These are phyloP conservation scores for Sturnus vulgaris DNA, from an alignment of 2,113 vertebrate species.

Conservation along the genomic window DNA sequence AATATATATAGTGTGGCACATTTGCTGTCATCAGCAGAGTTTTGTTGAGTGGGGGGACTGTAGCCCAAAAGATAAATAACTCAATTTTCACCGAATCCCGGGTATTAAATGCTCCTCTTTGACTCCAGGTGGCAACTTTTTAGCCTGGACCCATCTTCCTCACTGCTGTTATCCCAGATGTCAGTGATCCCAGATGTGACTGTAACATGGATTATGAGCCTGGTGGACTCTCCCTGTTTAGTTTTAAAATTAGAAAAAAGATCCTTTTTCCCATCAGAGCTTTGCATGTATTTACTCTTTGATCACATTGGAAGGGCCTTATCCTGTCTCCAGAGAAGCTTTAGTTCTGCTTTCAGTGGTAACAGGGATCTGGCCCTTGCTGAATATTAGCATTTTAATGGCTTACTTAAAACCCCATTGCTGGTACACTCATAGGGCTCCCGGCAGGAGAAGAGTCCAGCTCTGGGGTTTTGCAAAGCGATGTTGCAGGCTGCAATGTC, in stretches of 20 bases:
- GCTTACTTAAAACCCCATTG: constrained; percentile 30
- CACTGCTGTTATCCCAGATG: neutral
- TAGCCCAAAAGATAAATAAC: neutral
- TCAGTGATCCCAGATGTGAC: constrained; percentile 18
- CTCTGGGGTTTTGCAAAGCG: constrained; percentile 13
- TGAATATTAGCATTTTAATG: constrained; percentile 62
- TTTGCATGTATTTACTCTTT: constrained; percentile 60
- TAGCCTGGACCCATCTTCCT: neutral
- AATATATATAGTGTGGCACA: neutral
- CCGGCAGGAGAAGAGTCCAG: neutral
- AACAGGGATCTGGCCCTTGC: constrained; percentile 22
- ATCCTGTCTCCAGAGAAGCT: constrained; percentile 55
- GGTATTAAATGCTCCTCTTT: neutral
- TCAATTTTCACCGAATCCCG: neutral
- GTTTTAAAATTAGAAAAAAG: constrained; percentile 60
- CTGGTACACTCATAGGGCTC: neutral
- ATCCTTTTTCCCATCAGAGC: constrained; percentile 43
- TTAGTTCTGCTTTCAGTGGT: constrained; percentile 49
- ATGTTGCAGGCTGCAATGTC: neutral
- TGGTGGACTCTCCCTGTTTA: constrained; percentile 8
- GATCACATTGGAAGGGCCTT: constrained; percentile 51
- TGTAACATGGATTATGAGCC: neutral
- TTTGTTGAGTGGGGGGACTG: neutral
- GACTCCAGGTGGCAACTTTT: neutral
- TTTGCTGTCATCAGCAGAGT: neutral